Evolutionary conservation across 2,888 invertebrate genomes (phyloP).

Genomic region (Drosophila macrospina): DNA sequence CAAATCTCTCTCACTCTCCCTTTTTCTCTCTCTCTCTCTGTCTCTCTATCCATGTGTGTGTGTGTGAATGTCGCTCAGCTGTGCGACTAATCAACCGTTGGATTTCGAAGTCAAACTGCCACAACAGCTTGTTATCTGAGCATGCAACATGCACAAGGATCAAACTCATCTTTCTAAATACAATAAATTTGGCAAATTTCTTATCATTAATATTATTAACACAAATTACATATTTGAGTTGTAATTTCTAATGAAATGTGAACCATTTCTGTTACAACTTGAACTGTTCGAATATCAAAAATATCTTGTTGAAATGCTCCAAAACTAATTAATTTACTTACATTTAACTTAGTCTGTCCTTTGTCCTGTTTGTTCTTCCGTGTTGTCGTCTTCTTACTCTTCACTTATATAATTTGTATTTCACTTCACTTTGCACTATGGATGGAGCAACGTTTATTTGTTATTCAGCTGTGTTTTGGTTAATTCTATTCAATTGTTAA

Average conservation of each 20-base stretch:
- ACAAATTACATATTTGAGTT: too few relatives aligned
- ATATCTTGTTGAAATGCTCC: neutral
- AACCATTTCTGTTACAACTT: too few relatives aligned
- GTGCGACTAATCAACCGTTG: slow-evolving; percentile 66
- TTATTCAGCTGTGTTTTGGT: slow-evolving; percentile 38
- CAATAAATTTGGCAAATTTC: too few relatives aligned
- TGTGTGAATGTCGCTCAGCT: slow-evolving; percentile 66
- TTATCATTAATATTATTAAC: too few relatives aligned
- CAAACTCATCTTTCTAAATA: too few relatives aligned
- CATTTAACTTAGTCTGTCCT: too few relatives aligned
- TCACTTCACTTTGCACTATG: slow-evolving; percentile 53
- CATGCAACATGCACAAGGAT: slow-evolving; percentile 8
- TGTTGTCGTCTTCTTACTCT: neutral
- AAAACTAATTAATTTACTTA: neutral
- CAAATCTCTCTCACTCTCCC: slow-evolving; percentile 8
- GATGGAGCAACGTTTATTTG: slow-evolving; percentile 52
- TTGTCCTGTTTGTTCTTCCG: neutral
- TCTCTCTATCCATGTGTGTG: slow-evolving; percentile 18
- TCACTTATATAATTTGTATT: slow-evolving; percentile 27
- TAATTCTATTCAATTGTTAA: slow-evolving; percentile 28
- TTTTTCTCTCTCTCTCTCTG: neutral
- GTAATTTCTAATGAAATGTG: too few relatives aligned
- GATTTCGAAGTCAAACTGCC: slow-evolving; percentile 29
- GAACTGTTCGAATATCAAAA: too few relatives aligned
- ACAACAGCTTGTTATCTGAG: slow-evolving; percentile 36